phyloP scores from a whole-genome alignment of 2,797 vertebrate species.

The Loriculus beryllinus region DNA sequence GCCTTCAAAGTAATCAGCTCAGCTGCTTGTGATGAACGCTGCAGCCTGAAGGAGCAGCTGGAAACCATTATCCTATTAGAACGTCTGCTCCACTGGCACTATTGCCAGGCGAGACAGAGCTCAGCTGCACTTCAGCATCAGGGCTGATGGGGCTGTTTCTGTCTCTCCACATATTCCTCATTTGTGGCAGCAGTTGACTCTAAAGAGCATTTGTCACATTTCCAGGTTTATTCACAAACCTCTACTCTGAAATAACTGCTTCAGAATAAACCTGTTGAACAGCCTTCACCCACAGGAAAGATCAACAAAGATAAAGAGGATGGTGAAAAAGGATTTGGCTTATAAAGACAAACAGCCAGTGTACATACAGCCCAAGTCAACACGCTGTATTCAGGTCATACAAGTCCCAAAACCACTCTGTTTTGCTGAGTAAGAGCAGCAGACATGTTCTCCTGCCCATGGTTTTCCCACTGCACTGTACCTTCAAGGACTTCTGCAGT shows the following conservation, averaged over 20 bases:
- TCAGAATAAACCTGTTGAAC: not conserved
- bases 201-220: not conserved
- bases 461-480: not conserved
- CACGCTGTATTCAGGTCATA: not conserved
- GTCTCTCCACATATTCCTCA: not conserved
- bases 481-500: constrained; percentile 94
- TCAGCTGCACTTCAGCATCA: not conserved
- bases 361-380: not conserved
- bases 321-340: not conserved
- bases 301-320: not conserved
- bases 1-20: constrained; percentile 45
- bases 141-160: not conserved
- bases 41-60: constrained; percentile 34
- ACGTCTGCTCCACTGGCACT: not conserved
- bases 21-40: not conserved
- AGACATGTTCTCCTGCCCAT: not conserved
- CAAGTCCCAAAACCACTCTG: not conserved
- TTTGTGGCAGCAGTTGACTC: not conserved
- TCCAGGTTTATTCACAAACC: not conserved
- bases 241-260: not conserved
- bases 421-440: not conserved
- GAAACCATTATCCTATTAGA: constrained; percentile 15
- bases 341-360: not conserved
- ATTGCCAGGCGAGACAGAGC: not conserved
- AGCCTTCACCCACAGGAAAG: not conserved